Evolutionary conservation across 2,797 vertebrate species (phyloP).

Genomic region (Eulemur coronatus): DNA sequence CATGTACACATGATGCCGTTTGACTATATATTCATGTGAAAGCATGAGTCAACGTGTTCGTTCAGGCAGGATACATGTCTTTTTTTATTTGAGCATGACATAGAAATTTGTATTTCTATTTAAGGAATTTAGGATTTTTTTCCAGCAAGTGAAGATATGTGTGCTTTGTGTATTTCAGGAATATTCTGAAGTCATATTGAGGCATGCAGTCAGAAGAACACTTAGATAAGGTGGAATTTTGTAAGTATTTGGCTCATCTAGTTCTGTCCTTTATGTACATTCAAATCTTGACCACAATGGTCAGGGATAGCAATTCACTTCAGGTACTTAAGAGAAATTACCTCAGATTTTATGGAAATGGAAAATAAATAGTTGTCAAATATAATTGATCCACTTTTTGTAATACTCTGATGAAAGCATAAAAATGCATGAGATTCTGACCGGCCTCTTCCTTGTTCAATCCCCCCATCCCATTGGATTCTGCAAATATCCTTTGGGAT

Average conservation of each 20-base stretch:
- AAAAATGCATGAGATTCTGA: not conserved
- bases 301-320: not conserved
- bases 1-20: not conserved
- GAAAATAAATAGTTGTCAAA: not conserved
- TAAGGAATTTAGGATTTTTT: constrained; percentile 1
- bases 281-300: not conserved
- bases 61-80: not conserved
- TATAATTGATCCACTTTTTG: not conserved
- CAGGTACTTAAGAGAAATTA: not conserved
- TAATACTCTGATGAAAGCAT: not conserved
- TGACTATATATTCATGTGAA: not conserved
- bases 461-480: not conserved
- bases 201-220: not conserved
- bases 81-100: not conserved
- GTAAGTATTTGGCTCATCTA: not conserved
- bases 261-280: not conserved
- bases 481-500: not conserved
- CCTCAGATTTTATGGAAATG: not conserved
- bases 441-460: not conserved
- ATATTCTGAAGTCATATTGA: not conserved
- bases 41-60: not conserved
- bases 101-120: not conserved
- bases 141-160: not conserved
- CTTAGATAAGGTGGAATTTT: not conserved
- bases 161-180: not conserved